These are phyloP conservation scores for Canis aureus DNA, from an alignment of 2,113 vertebrate species.

Conservation along the genomic window DNA sequence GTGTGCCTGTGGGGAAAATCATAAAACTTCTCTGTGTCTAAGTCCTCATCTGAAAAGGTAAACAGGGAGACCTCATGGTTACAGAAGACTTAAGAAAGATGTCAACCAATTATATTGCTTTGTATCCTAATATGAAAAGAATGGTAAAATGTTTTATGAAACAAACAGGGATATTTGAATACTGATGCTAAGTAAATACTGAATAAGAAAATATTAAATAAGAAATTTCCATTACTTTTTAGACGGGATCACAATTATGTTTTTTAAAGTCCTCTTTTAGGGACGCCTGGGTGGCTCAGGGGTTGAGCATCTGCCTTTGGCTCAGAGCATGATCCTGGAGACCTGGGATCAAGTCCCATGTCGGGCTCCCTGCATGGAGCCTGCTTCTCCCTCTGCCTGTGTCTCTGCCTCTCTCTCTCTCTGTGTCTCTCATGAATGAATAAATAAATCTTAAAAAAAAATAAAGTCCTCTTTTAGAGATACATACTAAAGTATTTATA, in stretches of 20 bases:
- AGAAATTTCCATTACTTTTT: slow-evolving; percentile 5
- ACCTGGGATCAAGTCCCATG: too few relatives aligned
- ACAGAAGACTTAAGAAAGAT: not conserved
- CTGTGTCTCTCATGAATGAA: too few relatives aligned
- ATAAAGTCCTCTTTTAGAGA: not conserved
- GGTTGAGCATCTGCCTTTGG: too few relatives aligned
- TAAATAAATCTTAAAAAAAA: too few relatives aligned
- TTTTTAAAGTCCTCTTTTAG: not conserved
- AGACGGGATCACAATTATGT: not conserved
- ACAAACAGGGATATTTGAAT: not conserved
- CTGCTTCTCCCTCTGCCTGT: too few relatives aligned
- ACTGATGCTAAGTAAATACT: not conserved
- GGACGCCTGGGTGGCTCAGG: not conserved
- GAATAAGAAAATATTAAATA: not conserved
- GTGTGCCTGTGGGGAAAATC: not conserved
- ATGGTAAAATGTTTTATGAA: not conserved
- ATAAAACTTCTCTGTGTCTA: not conserved
- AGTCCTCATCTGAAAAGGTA: not conserved
- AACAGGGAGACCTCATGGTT: not conserved
- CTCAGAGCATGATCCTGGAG: too few relatives aligned
- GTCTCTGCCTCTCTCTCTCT: too few relatives aligned
- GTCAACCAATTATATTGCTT: not conserved
- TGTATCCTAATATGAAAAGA: not conserved
- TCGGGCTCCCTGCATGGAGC: too few relatives aligned
- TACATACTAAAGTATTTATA: not conserved